Evolutionary conservation across 2,888 invertebrate species (phyloP), one percentile per base, ranked within the genome.

Genomic region (Caenorhabditis japonica): DNA sequence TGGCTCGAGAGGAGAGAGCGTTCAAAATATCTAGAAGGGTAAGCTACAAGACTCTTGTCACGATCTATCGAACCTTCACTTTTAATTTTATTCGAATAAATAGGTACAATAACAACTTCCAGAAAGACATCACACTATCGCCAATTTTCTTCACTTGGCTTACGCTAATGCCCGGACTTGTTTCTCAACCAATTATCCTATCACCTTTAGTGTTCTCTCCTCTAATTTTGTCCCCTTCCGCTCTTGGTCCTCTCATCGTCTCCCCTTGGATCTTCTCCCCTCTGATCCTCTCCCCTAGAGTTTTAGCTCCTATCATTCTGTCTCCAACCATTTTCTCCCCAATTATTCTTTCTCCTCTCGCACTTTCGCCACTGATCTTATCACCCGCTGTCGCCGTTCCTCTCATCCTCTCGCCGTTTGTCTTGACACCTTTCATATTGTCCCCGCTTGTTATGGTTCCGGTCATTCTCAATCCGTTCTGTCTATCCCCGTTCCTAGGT

Each of bases 121-220:
- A 66, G 55, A 62, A 79, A 58, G 82, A 82, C 62, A 61, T 81
- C 12, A 55, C 75, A 33, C 61, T 79, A 2, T 49, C 61, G 1
- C 75, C 73, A 1, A 21, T 77, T 17, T 27, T 68, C 4, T 61
- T 77, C 62, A 60, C 58, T 4, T 43, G 60, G 17, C 21, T 76
- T 10, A 36, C 73, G 8, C 51, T 58, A 12, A 59, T 53, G 34
- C 71, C 75, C 1, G 51, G 19, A 4, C 21, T 55, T 12, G 82
- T 66, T 19, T 81, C 80, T 10, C 82, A 82, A 59, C 55, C 77
- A 3, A 46, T 81, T 23, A 55, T 81, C 25, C 69, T 81, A 19
- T 78, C 78, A 0, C 81, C 81, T 10, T 36, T 81, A 4, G 49
- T 81, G 34, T 55, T 81, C 36, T 51, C 66, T 4, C 75, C 80